A percentile compares a stretch with the other conserved stretches of the same genome.
Evolutionary conservation across 2,888 invertebrate species (phyloP).

Genomic region (Xanthorhoe spadicearia): DNA sequence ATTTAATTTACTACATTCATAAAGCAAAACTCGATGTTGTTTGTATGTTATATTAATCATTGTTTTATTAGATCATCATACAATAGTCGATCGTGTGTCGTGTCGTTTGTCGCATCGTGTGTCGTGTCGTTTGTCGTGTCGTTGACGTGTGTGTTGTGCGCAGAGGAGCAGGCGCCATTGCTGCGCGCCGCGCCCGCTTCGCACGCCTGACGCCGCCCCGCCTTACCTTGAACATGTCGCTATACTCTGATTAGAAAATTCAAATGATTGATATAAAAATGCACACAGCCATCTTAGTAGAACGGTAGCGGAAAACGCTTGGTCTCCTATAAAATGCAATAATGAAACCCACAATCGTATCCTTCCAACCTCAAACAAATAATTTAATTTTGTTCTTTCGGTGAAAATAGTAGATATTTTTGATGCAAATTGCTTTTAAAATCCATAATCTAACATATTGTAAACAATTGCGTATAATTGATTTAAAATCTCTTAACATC

Average conservation of each 20-base stretch:
- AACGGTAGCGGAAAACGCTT: too few species aligned
- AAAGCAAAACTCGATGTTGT: constrained; percentile 41
- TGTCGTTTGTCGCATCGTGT: constrained; percentile 15
- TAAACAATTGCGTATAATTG: too few species aligned
- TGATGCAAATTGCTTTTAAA: too few species aligned
- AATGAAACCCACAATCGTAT: too few species aligned
- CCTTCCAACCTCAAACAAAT: too few species aligned
- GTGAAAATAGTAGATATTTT: too few species aligned
- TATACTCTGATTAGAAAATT: constrained; percentile 14
- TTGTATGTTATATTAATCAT: constrained; percentile 30
- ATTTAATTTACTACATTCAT: constrained; percentile 38
- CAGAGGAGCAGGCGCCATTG: constrained; percentile 79
- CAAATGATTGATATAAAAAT: background rate
- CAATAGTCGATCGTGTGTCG: constrained; percentile 41
- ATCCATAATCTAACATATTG: too few species aligned
- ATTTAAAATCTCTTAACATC: too few species aligned
- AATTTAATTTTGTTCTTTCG: too few species aligned
- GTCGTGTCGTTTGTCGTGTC: constrained; percentile 54
- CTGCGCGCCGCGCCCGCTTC: constrained; percentile 67
- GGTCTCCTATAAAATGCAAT: too few species aligned
- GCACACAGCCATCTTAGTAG: too few species aligned
- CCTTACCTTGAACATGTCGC: constrained; percentile 21
- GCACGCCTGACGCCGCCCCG: constrained; percentile 53
- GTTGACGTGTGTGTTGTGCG: constrained; percentile 52
- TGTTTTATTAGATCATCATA: constrained; percentile 5